A percentile compares a stretch with the other conserved stretches of the same genome.
Conservation (phyloP, 2,888 invertebrate genomes). For the Sipunculus nudus region DNA sequence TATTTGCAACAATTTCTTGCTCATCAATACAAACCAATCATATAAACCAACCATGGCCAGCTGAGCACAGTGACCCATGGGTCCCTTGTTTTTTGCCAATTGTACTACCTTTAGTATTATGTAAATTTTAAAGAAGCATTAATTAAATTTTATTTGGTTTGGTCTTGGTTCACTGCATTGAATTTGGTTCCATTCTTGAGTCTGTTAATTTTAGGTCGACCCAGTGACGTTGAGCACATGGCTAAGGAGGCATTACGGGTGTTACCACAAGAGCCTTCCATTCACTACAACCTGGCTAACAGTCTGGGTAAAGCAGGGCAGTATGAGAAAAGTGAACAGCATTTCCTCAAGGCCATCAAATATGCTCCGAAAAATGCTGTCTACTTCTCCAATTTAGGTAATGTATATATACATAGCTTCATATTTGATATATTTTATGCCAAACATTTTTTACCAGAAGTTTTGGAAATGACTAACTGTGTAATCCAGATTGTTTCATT, state of each 20-base stretch:
- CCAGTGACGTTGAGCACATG: slow-evolving; percentile 76
- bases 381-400: slow-evolving; percentile 90
- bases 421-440: not conserved
- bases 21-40: too few relatives aligned
- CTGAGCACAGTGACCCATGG: too few relatives aligned
- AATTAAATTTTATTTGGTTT: too few relatives aligned
- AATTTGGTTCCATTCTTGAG: not conserved
- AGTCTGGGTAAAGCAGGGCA: slow-evolving; percentile 83
- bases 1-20: too few relatives aligned
- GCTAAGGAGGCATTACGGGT: slow-evolving; percentile 77
- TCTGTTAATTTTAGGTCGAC: slow-evolving; percentile 69
- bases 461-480: too few relatives aligned
- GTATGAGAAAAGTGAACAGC: slow-evolving; percentile 81
- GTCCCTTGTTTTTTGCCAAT: too few relatives aligned
- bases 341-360: slow-evolving; percentile 81
- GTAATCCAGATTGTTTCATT: not conserved
- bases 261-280: slow-evolving; percentile 78
- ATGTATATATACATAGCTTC: too few relatives aligned
- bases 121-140: too few relatives aligned
- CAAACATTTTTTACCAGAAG: not conserved
- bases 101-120: too few relatives aligned
- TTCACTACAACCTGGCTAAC: slow-evolving; percentile 89
- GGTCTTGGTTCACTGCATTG: too few relatives aligned
- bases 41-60: too few relatives aligned
- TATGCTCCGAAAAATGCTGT: slow-evolving; percentile 75